Conservation (phyloP, 2,797 vertebrate genomes). For the Allobates femoralis region DNA sequence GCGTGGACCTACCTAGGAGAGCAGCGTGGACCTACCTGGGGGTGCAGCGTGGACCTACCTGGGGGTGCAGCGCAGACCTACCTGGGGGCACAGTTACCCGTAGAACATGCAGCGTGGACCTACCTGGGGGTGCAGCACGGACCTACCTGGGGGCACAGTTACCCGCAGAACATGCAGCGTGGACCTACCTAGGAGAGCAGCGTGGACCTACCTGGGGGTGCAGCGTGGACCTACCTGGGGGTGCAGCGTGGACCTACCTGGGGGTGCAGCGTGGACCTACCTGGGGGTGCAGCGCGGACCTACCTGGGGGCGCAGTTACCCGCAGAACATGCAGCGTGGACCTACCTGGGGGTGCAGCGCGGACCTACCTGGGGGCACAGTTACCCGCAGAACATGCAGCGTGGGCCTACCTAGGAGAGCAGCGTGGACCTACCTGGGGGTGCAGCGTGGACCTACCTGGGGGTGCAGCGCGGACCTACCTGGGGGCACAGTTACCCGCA, state of each 20-base stretch:
- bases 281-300: constrained; percentile 71
- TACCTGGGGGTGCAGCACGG: constrained; percentile 69
- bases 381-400: too few relatives aligned
- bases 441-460: constrained; percentile 69
- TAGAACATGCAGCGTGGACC: too few relatives aligned
- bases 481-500: constrained; percentile 74
- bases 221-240: constrained; percentile 69
- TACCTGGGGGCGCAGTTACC: constrained; percentile 71
- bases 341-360: constrained; percentile 71
- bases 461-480: constrained; percentile 72
- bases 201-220: neutral
- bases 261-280: constrained; percentile 69
- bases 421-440: constrained; percentile 64
- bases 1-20: neutral
- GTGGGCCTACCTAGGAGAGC: constrained; percentile 61
- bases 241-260: constrained; percentile 69
- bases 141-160: constrained; percentile 70
- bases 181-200: constrained; percentile 68
- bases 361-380: constrained; percentile 70
- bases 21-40: constrained; percentile 69
- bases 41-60: constrained; percentile 69
- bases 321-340: too few relatives aligned
- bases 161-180: too few relatives aligned
- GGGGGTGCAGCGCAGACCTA: constrained; percentile 72
- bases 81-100: constrained; percentile 72